Evolutionary conservation across 2,888 invertebrate species (phyloP), one percentile per base, ranked within the genome.

Genomic region (Oligia latruncula): DNA sequence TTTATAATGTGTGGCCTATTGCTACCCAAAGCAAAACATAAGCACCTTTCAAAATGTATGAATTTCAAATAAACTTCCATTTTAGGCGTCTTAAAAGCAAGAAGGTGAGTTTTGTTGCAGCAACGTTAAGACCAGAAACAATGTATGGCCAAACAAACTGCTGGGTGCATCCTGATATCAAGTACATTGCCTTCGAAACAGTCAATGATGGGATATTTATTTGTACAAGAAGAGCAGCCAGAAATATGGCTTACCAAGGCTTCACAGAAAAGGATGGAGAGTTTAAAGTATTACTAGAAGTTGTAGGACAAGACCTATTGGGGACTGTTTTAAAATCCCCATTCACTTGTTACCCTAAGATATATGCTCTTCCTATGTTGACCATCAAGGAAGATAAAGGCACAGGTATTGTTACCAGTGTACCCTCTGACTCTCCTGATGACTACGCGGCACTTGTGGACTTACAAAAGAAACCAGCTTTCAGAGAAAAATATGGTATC

Each of bases 81-180:
- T 95, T 82, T 88, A 98, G 98, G 82, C 83, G 93, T 70, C 94
- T 97, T 85, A 91, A 96, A 86, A 96, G 96, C 71, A 97, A 97
- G 92, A 93, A 97, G 81, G 97, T 99, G n/a, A 99, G 96, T 93
- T 97, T 99, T 82, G 99, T 99, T 20, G 99, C 99, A 35, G 99
- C 99, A 15, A 99, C 99, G 9, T 96, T 99, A n/a, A 97, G 99
- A 81, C 99, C 99, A 1, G 99, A 99, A 97, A 99, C 99, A 1
- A 99, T 99, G 99, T 99, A 99, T 93, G 99, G 99, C 0, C 99
- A 99, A 97, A 99, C 99, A 0, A 99, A 99, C 94, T 99, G 99
- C 94, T 99, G 99, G 99, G 95, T 99, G 6, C 98, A 98, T 92
- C 99, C 99, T 0, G 99, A 99, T 92, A 98, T 99, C 93, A 98